Base-by-base conservation (phyloP, 2,797 vertebrate genomes). In the Poecile montanus region DNA sequence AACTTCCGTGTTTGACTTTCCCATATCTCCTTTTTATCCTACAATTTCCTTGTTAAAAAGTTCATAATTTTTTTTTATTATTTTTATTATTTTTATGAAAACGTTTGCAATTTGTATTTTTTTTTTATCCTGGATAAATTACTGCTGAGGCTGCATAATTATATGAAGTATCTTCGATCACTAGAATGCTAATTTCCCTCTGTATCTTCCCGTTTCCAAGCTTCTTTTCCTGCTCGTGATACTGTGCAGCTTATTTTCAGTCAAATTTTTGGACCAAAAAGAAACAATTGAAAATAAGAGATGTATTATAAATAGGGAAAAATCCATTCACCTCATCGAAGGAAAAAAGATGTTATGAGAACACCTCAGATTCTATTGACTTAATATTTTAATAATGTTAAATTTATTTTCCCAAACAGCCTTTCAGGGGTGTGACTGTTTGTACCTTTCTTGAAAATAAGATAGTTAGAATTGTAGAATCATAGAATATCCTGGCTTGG, bases 301-400 rank as follows among this genome's bases (percentile, higher is more conserved):
- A 1, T n/a, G 4, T 23, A 21, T 72, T 79, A 18, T 53, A 81
- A 85, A 13, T 6, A 16, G 5, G 8, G 1, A 2, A 1, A 29
- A 84, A 40, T 62, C 6, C 11, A 67, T 89, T 67, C 10, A 27
- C 36, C 15, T 54, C 16, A 63, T 45, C 75, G 38, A 92, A 85
- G n/a, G 9, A 71, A 68, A 42, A 78, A 51, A 4, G 5, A 36
- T 74, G 82, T 87, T 30, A 57, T 30, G 34, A 72, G 18, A 65
- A 47, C 65, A 68, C 13, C 27, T 62, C 32, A 42, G 50, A n/a
- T 71, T 53, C 25, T 54, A 2, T 72, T 89, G 34, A 36, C 21
- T 42, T 71, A 65, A 4, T 77, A 42, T 63, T 75, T 81, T 56
- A 62, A 25, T 45, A 63, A 62, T 32, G 14, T 6, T 58, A 2